Conservation (phyloP, 1,140 invertebrate genomes). For the Leptinotarsa undecemlineata region DNA sequence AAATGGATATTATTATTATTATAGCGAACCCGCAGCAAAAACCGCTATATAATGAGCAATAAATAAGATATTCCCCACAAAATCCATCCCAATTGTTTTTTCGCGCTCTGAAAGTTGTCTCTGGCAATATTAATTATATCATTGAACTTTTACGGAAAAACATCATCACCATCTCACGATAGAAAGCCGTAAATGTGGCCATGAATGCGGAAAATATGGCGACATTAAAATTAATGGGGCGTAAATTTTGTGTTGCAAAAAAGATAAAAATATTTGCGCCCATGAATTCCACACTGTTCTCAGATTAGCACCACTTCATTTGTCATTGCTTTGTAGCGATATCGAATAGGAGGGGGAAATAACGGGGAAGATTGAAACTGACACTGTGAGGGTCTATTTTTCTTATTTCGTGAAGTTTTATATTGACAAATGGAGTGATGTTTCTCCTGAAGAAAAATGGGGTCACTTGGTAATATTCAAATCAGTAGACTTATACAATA, state of each 20-base stretch:
- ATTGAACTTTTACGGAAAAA: neutral
- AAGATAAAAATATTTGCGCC: neutral
- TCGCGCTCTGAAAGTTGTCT: too few relatives aligned
- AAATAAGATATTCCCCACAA: too few relatives aligned
- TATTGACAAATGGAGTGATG: too few relatives aligned
- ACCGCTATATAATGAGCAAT: too few relatives aligned
- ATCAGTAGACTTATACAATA: too few relatives aligned
- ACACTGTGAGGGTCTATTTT: neutral
- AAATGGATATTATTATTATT: too few relatives aligned
- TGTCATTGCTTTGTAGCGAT: neutral
- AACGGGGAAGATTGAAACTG: neutral
- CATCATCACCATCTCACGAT: neutral
- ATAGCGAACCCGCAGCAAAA: too few relatives aligned
- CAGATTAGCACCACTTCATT: neutral
- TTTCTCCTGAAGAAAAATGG: too few relatives aligned
- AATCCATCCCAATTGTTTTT: too few relatives aligned
- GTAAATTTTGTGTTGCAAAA: neutral
- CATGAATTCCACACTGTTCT: neutral
- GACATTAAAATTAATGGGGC: constrained; percentile 3
- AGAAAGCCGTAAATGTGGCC: neutral
- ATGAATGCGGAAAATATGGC: constrained; percentile 3
- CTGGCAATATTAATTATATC: neutral
- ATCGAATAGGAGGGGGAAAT: neutral
- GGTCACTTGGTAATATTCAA: too few relatives aligned
- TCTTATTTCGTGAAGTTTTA: neutral